Conservation (phyloP, 2,797 vertebrate genomes). For the Ateles fusciceps region DNA sequence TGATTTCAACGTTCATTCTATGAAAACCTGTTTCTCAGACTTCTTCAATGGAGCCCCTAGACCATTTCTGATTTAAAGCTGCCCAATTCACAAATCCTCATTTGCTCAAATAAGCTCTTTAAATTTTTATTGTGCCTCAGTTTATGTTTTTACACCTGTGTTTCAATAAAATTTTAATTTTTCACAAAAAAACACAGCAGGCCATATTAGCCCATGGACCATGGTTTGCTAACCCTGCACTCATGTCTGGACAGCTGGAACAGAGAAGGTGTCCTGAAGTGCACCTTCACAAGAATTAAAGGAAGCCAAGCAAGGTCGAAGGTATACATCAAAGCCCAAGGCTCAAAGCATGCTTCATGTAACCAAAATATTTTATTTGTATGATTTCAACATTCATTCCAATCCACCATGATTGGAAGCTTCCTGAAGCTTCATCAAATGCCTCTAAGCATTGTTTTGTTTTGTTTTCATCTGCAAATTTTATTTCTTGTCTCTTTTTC, state of each 20-base stretch:
- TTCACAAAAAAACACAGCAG: background rate
- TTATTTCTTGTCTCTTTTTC: background rate
- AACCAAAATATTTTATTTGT: background rate
- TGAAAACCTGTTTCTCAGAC: background rate
- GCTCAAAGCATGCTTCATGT: background rate
- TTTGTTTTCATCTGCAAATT: slow-evolving; percentile 26
- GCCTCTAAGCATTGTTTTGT: background rate
- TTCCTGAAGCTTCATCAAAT: background rate
- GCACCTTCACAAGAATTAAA: background rate
- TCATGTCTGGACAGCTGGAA: background rate
- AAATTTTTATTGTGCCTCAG: slow-evolving; percentile 55
- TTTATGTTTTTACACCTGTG: slow-evolving; percentile 42
- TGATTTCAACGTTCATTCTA: background rate
- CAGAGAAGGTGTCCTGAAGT: background rate
- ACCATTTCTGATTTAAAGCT: background rate
- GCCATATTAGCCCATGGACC: background rate
- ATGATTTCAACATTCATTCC: background rate
- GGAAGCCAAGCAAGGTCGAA: background rate
- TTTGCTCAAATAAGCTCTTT: background rate
- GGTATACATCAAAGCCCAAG: background rate
- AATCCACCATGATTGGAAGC: background rate
- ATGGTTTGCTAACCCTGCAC: background rate
- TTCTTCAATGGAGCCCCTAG: background rate
- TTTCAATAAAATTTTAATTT: background rate
- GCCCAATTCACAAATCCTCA: background rate